phyloP scores from a whole-genome alignment of 2,888 invertebrate genomes.

The Ichneumoninae sp. region DNA sequence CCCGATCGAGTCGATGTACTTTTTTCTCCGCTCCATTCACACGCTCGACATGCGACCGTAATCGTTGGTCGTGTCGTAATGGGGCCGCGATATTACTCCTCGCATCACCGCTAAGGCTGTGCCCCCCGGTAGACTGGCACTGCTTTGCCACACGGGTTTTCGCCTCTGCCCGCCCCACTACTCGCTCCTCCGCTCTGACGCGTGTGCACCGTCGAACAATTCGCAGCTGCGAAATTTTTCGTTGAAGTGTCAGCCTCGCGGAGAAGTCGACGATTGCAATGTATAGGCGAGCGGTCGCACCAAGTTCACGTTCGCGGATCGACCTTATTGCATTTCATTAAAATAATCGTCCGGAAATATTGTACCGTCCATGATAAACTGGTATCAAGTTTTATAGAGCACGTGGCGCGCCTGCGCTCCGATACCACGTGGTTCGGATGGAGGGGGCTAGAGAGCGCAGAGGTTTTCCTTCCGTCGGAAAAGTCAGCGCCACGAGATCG shows the following conservation, averaged over 20 bases:
- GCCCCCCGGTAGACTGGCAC: conserved; percentile 61
- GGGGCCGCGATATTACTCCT: conserved; percentile 61
- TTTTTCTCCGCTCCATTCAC: conserved; percentile 28
- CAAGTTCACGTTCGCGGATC: conserved; percentile 41
- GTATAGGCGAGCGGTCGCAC: conserved; percentile 45
- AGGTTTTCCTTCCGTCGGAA: background rate
- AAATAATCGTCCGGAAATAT: conserved; percentile 56
- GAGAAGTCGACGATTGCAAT: conserved; percentile 33
- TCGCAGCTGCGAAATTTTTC: background rate
- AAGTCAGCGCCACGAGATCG: background rate
- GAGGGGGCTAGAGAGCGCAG: too few relatives aligned
- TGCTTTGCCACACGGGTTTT: conserved; percentile 56
- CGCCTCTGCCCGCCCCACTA: conserved; percentile 61
- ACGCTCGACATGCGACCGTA: conserved; percentile 68
- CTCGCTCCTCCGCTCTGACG: background rate
- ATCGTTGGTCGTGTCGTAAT: conserved; percentile 74
- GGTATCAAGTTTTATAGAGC: conserved; percentile 66
- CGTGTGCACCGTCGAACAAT: background rate
- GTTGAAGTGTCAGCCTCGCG: conserved; percentile 53
- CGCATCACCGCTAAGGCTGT: conserved; percentile 52
- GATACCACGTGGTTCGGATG: conserved; percentile 77
- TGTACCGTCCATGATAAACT: conserved; percentile 25
- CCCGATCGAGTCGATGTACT: conserved; percentile 19
- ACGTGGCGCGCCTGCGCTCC: conserved; percentile 80
- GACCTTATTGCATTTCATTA: conserved; percentile 66